Base-by-base conservation (phyloP, 2,888 invertebrate species). In the Camponotus fellah region DNA sequence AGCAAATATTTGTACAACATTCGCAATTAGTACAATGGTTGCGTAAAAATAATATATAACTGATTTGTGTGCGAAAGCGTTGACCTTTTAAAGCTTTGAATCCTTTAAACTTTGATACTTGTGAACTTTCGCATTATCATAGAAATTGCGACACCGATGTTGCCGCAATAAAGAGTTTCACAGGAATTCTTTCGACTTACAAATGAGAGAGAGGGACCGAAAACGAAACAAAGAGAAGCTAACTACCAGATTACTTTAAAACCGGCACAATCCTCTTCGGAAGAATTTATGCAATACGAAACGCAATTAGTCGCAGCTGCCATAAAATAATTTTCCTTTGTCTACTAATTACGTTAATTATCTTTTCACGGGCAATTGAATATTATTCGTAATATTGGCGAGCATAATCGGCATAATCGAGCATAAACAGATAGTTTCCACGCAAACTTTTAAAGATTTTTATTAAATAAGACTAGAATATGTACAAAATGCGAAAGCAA, bases 81-180 rank as follows among this genome's bases (percentile, higher is more conserved):
- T 65, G 37, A 72, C 60, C 60, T 80, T 69, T 71, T 26, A 58
- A 14, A 46, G 26, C 12, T 60, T 26, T 26, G 49, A 71, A 17
- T 46, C 34, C 60, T 46, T 69, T 71, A 60, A 77, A 68, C 43
- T 72, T 80, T 37, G 60, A 12, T 43, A 58, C 66, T n/a, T 12
- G 60, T 12, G 12, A 72, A 62, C 72, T 80, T 60, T 72, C 26
- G 37, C 72, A 80, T 80, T 80, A 80, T 72, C 79, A 80, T 80
- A 80, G 60, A 80, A 72, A 80, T 72, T 80, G 79, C 60, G 26
- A 17, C 37, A 56, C 21, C 37, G 9, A 60, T 49, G 60, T 62
- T 60, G 21, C 60, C 17, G 60, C 60, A 80, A 80, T 80, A 72
- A 71, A 72, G 68, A 56, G 71, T 71, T 71, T 60, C 21, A 12